Percentiles rank a stretch among this genome's conserved stretches.
Conservation (phyloP, 1,140 invertebrate species). For the Bombus fervidus region DNA sequence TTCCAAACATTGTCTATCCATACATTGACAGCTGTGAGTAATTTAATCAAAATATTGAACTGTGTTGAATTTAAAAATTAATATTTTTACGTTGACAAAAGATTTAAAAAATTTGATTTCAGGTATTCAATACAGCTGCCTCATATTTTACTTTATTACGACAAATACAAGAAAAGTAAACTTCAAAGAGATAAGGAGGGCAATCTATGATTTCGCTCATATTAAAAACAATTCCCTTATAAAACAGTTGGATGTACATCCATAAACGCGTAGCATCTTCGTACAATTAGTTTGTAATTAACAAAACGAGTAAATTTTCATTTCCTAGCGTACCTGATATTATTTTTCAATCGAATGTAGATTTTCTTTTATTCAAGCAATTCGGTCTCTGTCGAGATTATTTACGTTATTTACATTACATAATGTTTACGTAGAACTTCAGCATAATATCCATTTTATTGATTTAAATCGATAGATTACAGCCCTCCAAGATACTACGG, state of each 20-base stretch:
- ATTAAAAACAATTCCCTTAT: slow-evolving; percentile 1
- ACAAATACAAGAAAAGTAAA: slow-evolving; percentile 16
- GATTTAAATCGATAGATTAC: too few relatives aligned
- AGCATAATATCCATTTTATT: too few relatives aligned
- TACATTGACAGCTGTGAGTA: slow-evolving; percentile 54
- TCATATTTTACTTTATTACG: slow-evolving; percentile 55
- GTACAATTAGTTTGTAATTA: background rate
- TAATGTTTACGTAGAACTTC: too few relatives aligned
- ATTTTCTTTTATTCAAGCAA: background rate
- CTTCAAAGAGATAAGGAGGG: background rate
- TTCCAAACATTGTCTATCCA: slow-evolving; percentile 51
- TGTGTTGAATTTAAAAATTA: background rate
- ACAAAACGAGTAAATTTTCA: background rate
- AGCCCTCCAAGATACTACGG: too few relatives aligned
- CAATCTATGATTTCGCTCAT: background rate
- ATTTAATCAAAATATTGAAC: background rate
- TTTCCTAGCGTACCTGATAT: background rate
- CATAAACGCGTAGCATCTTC: background rate
- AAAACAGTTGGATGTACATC: background rate
- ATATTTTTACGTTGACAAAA: background rate
- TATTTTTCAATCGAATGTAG: background rate
- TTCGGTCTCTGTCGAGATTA: too few relatives aligned
- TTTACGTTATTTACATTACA: too few relatives aligned
- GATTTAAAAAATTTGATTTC: background rate
- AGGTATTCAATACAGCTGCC: slow-evolving; percentile 52